Conservation (phyloP, 2,113 vertebrate species). For the Labrus mixtus region DNA sequence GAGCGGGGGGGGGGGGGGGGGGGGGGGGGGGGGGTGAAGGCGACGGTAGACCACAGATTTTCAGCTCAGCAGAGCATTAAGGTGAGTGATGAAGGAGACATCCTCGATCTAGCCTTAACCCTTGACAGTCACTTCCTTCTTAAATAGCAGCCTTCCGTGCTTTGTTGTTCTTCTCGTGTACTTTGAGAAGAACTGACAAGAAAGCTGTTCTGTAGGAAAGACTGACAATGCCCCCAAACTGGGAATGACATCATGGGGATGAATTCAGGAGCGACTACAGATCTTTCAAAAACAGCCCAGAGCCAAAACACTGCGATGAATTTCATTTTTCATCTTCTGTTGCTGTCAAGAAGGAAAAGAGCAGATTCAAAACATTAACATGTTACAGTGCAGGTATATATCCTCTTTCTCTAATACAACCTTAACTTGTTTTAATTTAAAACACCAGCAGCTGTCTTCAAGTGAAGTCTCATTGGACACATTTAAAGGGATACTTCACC, state of each 20-base stretch:
- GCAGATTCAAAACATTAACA: background rate
- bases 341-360: background rate
- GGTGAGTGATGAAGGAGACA: slow-evolving; percentile 38
- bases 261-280: slow-evolving; percentile 1
- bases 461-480: slow-evolving; percentile 18
- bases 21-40: no score
- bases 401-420: background rate
- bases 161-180: background rate
- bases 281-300: slow-evolving; percentile 32
- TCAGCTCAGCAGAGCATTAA: slow-evolving; percentile 32
- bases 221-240: slow-evolving; percentile 24
- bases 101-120: slow-evolving; percentile 21
- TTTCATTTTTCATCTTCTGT: background rate
- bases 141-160: slow-evolving; percentile 19
- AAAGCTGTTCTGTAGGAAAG: slow-evolving; percentile 9
- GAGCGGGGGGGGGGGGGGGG: background rate
- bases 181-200: background rate
- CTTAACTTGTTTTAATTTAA: slow-evolving; percentile 9
- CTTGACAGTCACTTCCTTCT: slow-evolving; percentile 35
- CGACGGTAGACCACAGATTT: background rate
- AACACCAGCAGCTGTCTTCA: slow-evolving; percentile 25
- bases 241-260: slow-evolving; percentile 42
- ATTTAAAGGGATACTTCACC: no score
- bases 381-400: background rate
- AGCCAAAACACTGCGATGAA: background rate